Base-by-base conservation (phyloP, 2,888 invertebrate species). In the Norana najaformis region DNA sequence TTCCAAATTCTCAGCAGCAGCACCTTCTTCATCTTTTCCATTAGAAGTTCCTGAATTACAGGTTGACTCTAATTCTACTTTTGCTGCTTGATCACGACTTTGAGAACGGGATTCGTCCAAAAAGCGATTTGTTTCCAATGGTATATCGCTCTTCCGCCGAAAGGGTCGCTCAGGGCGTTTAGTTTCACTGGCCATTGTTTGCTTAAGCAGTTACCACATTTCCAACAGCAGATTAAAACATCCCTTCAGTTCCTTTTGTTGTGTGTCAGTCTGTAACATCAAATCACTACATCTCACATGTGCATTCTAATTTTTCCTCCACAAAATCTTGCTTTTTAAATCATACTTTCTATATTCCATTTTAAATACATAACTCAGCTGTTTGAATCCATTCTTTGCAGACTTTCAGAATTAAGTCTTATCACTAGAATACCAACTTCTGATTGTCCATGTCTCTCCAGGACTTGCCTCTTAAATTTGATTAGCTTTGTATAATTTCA, bases 151-250 rank as follows among this genome's bases (percentile, higher is more conserved):
- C 23, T 36, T 85, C 85, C 85, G 35, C 34, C 85, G 34, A 85
- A 14, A 30, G 20, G 85, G 85, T 37, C 85, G 35, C 16, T 36
- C 85, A 14, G 85, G 85, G 36, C 85, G 85, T 37, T 85, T 85
- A 85, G 37, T 37, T 85, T 85, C 85, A 85, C 85, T 85, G 20
- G 85, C 36, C 85, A 85, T 85, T 35, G 69, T n/a, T n/a, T n/a
- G n/a, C 69, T 69, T 30, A 11, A 2, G 53, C 53, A 6, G 14
- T 41, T 18, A 41, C 41, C 23, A 11, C 69, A 69, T 5, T 69
- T 69, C 6, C 30, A 69, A 69, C 69, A 69, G 30, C 69, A 69
- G 11, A 30, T n/a, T 69, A 69, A 69, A 69, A 69, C n/a, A 69
- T 69, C n/a, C 4, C 69, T 69, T 13, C 0, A 69, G 11, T 69